phyloP scores from a whole-genome alignment of 1,140 invertebrate species.

The Cardiocondyla obscurior region DNA sequence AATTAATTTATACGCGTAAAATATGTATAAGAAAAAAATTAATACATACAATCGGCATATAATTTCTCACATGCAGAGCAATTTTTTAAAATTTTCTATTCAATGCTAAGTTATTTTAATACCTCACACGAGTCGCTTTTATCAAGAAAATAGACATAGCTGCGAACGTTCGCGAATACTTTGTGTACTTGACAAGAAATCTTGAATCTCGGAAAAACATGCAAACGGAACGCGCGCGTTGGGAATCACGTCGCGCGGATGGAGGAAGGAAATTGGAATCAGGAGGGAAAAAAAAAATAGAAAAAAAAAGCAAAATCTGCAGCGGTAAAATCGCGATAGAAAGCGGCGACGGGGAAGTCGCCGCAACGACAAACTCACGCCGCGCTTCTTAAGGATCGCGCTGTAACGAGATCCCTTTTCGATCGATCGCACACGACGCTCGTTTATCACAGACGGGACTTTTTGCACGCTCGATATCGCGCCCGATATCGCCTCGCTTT shows the following conservation, averaged over 20 bases:
- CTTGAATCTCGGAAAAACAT: neutral
- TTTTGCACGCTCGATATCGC: constrained; percentile 20
- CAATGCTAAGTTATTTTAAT: neutral
- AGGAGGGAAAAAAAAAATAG: constrained; percentile 19
- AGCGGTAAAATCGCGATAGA: constrained; percentile 45
- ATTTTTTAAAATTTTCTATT: neutral
- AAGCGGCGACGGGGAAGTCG: neutral
- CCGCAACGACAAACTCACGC: neutral
- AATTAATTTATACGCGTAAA: too few relatives aligned
- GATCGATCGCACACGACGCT: constrained; percentile 5
- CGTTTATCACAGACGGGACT: constrained; percentile 39
- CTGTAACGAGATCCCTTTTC: constrained; percentile 37
- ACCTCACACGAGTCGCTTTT: neutral
- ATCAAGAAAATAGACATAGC: neutral
- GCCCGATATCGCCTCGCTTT: constrained; percentile 11
- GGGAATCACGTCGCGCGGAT: neutral
- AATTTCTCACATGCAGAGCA: neutral
- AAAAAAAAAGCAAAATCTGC: constrained; percentile 35
- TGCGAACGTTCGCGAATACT: constrained; percentile 8
- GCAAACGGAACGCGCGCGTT: neutral
- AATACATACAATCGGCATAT: neutral
- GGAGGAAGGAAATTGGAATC: constrained; percentile 23
- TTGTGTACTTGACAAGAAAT: neutral
- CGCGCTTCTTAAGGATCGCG: neutral
- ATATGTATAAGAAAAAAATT: too few relatives aligned